These are phyloP conservation scores for Merodon equestris DNA, from an alignment of 2,888 invertebrate species.

Conservation along the genomic window DNA sequence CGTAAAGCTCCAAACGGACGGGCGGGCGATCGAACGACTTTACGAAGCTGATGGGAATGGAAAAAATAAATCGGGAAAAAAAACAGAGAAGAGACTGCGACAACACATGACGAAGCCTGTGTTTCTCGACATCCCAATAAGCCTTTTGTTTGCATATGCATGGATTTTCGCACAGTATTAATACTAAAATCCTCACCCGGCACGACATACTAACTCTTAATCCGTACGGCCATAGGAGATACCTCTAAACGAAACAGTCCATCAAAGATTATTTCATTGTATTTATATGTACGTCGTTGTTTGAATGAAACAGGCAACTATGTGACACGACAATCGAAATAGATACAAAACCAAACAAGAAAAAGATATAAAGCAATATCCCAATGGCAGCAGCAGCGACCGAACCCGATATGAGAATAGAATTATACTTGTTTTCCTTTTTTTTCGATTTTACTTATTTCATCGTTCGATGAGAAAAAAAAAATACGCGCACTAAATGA, in stretches of 20 bases:
- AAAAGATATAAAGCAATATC: slow-evolving; percentile 25
- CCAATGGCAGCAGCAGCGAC: slow-evolving; percentile 39
- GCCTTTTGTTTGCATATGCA: slow-evolving; percentile 39
- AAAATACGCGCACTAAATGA: slow-evolving; percentile 65
- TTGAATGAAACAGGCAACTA: no score
- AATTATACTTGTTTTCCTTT: slow-evolving; percentile 38
- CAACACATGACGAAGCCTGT: slow-evolving; percentile 53
- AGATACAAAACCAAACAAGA: slow-evolving; percentile 38
- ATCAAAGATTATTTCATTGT: slow-evolving; percentile 30
- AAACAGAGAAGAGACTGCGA: slow-evolving; percentile 30
- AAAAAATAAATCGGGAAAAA: no score
- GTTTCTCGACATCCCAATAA: slow-evolving; percentile 40
- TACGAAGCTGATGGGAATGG: no score
- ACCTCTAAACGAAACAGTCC: slow-evolving; percentile 24
- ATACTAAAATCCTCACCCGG: slow-evolving; percentile 28
- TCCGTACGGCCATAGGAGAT: no score
- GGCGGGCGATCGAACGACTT: no score
- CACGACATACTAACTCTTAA: background rate
- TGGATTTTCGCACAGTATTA: slow-evolving; percentile 49
- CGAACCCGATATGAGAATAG: slow-evolving; percentile 50
- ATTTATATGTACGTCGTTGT: no score
- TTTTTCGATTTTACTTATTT: slow-evolving; percentile 4
- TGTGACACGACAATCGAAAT: slow-evolving; percentile 43
- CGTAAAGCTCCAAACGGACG: slow-evolving; percentile 10
- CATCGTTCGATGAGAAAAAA: slow-evolving; percentile 16